Evolutionary conservation across 2,888 invertebrate species (phyloP).

Genomic region (Pomacea canaliculata): DNA sequence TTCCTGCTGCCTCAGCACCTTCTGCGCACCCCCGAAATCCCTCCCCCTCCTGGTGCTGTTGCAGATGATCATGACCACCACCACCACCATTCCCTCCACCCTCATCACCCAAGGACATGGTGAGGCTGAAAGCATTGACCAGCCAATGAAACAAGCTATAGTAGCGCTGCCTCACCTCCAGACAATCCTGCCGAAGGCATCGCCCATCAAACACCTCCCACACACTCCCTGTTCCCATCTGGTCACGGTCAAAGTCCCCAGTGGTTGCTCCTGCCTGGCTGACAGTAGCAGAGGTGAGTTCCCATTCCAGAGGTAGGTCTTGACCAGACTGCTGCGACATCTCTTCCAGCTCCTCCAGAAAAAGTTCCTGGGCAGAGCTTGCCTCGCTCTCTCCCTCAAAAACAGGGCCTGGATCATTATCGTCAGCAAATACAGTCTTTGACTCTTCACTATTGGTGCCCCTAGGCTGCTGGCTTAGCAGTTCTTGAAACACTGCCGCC

Average conservation of each 20-base stretch:
- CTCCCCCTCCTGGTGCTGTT: slow-evolving; percentile 11
- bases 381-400: slow-evolving; percentile 22
- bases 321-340: slow-evolving; percentile 36
- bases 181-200: slow-evolving; percentile 36
- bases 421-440: not conserved
- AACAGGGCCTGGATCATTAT: not conserved
- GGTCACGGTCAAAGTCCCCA: slow-evolving; percentile 28
- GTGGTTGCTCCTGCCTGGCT: slow-evolving; percentile 8
- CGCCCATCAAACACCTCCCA: slow-evolving; percentile 39
- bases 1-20: not conserved
- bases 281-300: slow-evolving; percentile 32
- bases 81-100: not conserved
- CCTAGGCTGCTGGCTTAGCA: not conserved
- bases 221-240: slow-evolving; percentile 25
- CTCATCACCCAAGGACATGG: not conserved
- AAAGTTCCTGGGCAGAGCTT: slow-evolving; percentile 32
- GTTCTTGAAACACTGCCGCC: too few relatives aligned
- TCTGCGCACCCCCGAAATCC: slow-evolving; percentile 1
- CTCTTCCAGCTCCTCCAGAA: slow-evolving; percentile 39
- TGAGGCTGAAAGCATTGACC: slow-evolving; percentile 8
- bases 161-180: slow-evolving; percentile 38
- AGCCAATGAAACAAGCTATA: slow-evolving; percentile 34
- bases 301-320: slow-evolving; percentile 42
- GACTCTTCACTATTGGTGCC: not conserved
- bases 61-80: slow-evolving; percentile 1